A percentile compares a stretch with the other conserved stretches of the same genome.
Evolutionary conservation across 2,888 invertebrate genomes (phyloP).

Genomic region (Oasisia sp.): DNA sequence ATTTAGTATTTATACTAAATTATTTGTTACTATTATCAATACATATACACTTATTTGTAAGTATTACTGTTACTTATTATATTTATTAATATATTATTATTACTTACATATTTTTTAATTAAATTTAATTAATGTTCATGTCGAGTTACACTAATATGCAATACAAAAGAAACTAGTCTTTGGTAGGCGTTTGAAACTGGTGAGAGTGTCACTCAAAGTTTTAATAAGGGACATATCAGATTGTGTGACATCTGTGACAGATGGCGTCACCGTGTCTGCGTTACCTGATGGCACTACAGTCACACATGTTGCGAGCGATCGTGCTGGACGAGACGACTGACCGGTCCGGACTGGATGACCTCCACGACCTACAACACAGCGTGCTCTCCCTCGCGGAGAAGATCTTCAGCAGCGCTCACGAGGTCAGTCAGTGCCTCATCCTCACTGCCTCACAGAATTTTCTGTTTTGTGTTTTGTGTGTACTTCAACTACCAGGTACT

Average conservation of each 20-base stretch:
- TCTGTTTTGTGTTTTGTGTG: too few species aligned
- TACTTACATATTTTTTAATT: too few species aligned
- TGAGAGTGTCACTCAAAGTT: too few species aligned
- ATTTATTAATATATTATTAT: too few species aligned
- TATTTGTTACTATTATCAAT: too few species aligned
- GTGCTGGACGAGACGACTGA: constrained; percentile 42
- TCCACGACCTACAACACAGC: constrained; percentile 48
- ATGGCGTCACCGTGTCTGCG: constrained; percentile 53
- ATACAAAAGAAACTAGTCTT: too few species aligned
- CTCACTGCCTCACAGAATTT: not conserved
- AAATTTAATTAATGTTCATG: too few species aligned
- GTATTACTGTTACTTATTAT: too few species aligned
- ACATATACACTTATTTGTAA: too few species aligned
- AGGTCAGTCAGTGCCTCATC: constrained; percentile 25
- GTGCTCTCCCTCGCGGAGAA: constrained; percentile 53
- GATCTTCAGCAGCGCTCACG: constrained; percentile 50
- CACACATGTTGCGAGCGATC: constrained; percentile 55
- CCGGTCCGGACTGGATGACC: constrained; percentile 18
- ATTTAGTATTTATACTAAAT: too few species aligned
- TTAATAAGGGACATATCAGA: not conserved
- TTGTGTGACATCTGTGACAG: constrained; percentile 33
- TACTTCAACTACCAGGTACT: not conserved
- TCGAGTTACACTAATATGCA: too few species aligned
- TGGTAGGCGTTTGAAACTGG: too few species aligned
- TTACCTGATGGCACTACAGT: constrained; percentile 62